phyloP scores from a whole-genome alignment of 2,888 invertebrate genomes.

The Cartodere bifasciata region DNA sequence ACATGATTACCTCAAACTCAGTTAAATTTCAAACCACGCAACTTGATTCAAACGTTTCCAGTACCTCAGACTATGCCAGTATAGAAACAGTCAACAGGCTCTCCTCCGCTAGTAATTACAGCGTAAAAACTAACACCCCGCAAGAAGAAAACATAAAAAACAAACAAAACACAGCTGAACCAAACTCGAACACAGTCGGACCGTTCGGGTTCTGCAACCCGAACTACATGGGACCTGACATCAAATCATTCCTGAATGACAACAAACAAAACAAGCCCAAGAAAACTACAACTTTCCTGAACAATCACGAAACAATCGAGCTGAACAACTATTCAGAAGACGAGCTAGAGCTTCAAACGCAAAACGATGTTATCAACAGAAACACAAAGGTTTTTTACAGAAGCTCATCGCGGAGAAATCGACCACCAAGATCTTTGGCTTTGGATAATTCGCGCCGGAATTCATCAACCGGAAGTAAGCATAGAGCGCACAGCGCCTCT shows the following conservation, averaged over 20 bases:
- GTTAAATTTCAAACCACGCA: constrained; percentile 43
- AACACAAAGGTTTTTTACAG: constrained; percentile 31
- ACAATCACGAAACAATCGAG: constrained; percentile 14
- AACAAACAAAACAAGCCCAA: constrained; percentile 20
- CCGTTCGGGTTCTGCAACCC: constrained; percentile 63
- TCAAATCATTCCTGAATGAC: constrained; percentile 29
- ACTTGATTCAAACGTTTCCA: constrained; percentile 43
- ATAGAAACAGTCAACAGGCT: constrained; percentile 52
- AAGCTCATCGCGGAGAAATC: constrained; percentile 24
- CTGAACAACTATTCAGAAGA: constrained; percentile 17
- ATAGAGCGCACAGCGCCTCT: constrained; percentile 44
- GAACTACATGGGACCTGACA: constrained; percentile 58
- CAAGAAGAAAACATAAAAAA: constrained; percentile 28
- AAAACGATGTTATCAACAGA: constrained; percentile 25
- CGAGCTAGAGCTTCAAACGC: constrained; percentile 29
- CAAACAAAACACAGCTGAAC: constrained; percentile 25
- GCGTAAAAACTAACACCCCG: constrained; percentile 32
- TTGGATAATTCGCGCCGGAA: constrained; percentile 32
- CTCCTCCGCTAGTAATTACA: constrained; percentile 39
- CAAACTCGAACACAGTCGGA: too few relatives aligned
- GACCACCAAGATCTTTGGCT: constrained; percentile 38
- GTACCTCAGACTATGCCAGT: constrained; percentile 66
- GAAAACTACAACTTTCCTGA: constrained; percentile 17
- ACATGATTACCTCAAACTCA: constrained; percentile 44
- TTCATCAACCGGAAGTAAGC: constrained; percentile 19